phyloP scores from a whole-genome alignment of 2,113 vertebrate genomes.

The Lipotes vexillifer region DNA sequence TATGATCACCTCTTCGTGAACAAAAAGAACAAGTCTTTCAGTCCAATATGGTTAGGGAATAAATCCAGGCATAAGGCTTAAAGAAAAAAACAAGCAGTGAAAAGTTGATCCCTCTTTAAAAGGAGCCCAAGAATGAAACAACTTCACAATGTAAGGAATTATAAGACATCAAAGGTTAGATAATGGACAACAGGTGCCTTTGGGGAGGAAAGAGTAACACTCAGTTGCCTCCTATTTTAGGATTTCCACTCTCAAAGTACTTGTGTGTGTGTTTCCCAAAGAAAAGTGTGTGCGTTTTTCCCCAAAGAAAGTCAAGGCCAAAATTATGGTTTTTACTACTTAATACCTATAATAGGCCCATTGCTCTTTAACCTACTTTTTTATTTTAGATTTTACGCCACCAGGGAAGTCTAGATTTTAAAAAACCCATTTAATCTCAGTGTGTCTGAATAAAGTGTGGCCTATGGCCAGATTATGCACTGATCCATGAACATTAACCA shows the following conservation, averaged over 20 bases:
- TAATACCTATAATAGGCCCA: not conserved
- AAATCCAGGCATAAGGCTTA: not conserved
- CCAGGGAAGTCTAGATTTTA: not conserved
- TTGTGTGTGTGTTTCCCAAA: not conserved
- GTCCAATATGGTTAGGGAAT: not conserved
- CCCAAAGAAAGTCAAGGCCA: not conserved
- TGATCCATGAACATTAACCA: constrained; percentile 45
- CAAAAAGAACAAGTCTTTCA: not conserved
- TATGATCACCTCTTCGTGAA: not conserved
- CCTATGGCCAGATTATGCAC: not conserved
- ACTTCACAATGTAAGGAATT: constrained; percentile 51
- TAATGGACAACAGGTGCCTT: constrained; percentile 68
- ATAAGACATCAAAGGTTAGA: constrained; percentile 62
- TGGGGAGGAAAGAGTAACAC: constrained; percentile 10
- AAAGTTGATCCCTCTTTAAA: constrained; percentile 43
- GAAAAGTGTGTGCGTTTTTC: not conserved
- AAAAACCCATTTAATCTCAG: constrained; percentile 41
- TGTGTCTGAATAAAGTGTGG: constrained; percentile 4
- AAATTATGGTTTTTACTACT: not conserved
- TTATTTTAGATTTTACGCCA: not conserved
- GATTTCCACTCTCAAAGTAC: constrained; percentile 40
- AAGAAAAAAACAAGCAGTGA: not conserved
- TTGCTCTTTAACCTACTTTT: constrained; percentile 7
- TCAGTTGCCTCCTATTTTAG: constrained; percentile 56
- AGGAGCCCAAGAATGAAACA: constrained; percentile 45